Evolutionary conservation across 2,113 vertebrate species (phyloP).

Genomic region (Conger conger): DNA sequence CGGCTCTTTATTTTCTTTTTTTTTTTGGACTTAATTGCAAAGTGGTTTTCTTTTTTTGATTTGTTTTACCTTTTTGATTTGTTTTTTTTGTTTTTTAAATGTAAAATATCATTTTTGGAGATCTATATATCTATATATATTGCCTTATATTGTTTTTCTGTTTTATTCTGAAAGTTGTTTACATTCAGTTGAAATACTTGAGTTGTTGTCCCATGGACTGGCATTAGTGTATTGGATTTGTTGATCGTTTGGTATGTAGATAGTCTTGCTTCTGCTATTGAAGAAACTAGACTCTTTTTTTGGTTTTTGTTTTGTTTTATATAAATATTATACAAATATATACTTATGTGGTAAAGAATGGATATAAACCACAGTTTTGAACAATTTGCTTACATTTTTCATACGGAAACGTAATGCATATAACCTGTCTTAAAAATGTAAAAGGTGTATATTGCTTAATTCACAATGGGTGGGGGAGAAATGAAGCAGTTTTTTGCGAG

Average conservation of each 20-base stretch:
- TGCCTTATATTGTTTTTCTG: slow-evolving; percentile 40
- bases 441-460: slow-evolving; percentile 92
- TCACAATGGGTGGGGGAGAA: slow-evolving; percentile 72
- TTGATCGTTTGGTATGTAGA: slow-evolving; percentile 95
- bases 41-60: slow-evolving; percentile 76
- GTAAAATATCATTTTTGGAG: slow-evolving; percentile 67
- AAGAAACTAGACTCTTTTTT: slow-evolving; percentile 76
- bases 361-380: slow-evolving; percentile 91
- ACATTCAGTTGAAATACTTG: slow-evolving; percentile 78
- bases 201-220: slow-evolving; percentile 85
- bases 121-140: slow-evolving; percentile 12
- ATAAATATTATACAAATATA: slow-evolving; percentile 70
- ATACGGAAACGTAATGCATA: slow-evolving; percentile 85
- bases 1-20: slow-evolving; percentile 63
- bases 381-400: slow-evolving; percentile 86
- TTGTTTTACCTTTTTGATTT: slow-evolving; percentile 62
- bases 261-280: slow-evolving; percentile 92
- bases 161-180: slow-evolving; percentile 76
- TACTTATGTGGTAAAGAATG: slow-evolving; percentile 94
- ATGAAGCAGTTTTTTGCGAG: slow-evolving; percentile 77
- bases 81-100: slow-evolving; percentile 57
- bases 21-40: slow-evolving; percentile 77
- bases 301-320: slow-evolving; percentile 74
- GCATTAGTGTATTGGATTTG: slow-evolving; percentile 91
- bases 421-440: slow-evolving; percentile 88